Conservation (phyloP, 1,140 invertebrate genomes). For the Sarcophaga bullata region DNA sequence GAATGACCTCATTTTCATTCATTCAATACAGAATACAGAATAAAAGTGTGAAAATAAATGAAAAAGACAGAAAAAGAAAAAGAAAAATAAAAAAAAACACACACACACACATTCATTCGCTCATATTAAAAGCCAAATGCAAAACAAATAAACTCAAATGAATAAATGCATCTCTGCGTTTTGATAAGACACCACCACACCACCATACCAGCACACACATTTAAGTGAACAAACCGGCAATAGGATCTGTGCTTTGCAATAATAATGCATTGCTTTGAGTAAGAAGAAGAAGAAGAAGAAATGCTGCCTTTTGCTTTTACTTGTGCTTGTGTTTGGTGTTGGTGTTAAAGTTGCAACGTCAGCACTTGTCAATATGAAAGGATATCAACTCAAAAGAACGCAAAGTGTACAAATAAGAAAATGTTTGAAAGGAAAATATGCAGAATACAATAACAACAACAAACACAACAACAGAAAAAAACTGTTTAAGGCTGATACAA, state of each 20-base stretch:
- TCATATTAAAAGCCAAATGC: neutral
- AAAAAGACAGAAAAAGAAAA: neutral
- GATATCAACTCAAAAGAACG: slow-evolving; percentile 7
- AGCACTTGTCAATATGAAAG: slow-evolving; percentile 23
- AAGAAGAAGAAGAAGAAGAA: no score
- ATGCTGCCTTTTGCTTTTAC: neutral
- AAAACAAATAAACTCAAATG: slow-evolving; percentile 19
- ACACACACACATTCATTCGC: no score
- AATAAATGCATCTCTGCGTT: slow-evolving; percentile 24
- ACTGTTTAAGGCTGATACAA: neutral
- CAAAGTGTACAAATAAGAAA: slow-evolving; percentile 1
- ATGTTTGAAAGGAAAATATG: neutral
- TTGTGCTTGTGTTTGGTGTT: no score
- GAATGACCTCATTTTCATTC: neutral
- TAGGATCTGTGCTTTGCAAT: neutral
- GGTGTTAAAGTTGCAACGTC: slow-evolving; percentile 20
- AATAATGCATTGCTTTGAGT: no score
- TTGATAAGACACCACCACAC: slow-evolving; percentile 18
- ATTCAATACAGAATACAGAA: neutral
- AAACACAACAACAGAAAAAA: neutral
- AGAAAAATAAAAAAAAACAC: no score
- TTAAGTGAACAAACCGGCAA: neutral
- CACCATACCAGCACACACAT: no score
- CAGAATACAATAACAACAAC: neutral
- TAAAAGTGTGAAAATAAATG: no score